Evolutionary conservation across 2,797 vertebrate species (phyloP), one percentile per base, ranked within the genome.

Genomic region (Sebastes jordani): DNA sequence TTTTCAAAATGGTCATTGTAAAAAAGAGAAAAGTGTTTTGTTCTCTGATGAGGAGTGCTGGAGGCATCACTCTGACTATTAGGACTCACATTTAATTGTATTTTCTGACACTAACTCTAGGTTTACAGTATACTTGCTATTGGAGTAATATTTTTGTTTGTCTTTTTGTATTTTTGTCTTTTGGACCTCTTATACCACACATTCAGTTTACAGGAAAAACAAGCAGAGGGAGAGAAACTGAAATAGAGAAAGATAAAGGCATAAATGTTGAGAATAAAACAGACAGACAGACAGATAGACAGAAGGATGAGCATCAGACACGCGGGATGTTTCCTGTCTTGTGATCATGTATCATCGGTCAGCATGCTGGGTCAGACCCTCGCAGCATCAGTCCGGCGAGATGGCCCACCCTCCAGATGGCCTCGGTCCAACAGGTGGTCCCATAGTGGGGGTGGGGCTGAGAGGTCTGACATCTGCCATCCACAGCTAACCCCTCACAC

Each of bases 371-470:
- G 90, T 90, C 88, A 88, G 84, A 87, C 73, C 63, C 58, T 81
- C 0, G 23, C 71, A 42, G 70, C 36, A 84, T 86, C 77, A 83
- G 82, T 80, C 71, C 76, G 25, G 22, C 46, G 82, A 88, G 58
- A 88, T 62, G 71, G 84, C 71, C 86, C 86, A 83, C 78, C 74
- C 74, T 92, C 89, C 92, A 94, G 92, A 95, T 95, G 92, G 93
- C 89, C 86, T 23, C 0, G 29, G 69, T 92, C 91, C 92, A 95
- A 95, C 94, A 96, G 95, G 95, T 96, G 95, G 91, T 89, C 89
- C 80, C 56, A 32, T 55, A 65, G 74, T 46, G 83, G 88, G 89
- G 93, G 90, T 68, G 64, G 88, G 79, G 81, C 76, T 87, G 79
- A 86, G 72, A 92, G 83, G 77, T 90, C 86, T 92, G 93, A 92